Conservation (phyloP, 2,113 vertebrate species). For the Myrmophylax atrothorax region DNA sequence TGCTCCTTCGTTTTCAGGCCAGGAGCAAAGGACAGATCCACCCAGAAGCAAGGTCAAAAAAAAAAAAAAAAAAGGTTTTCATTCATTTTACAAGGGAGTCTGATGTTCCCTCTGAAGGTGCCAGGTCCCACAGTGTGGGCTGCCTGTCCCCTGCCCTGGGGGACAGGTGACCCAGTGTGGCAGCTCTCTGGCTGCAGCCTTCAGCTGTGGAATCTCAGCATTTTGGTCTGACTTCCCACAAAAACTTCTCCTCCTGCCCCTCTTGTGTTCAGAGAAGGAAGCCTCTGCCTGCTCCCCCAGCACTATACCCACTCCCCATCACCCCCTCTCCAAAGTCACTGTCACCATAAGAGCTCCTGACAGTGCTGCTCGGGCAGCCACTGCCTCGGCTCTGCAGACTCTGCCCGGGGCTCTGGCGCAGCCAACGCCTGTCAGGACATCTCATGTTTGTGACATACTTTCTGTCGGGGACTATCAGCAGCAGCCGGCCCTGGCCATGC, state of each 20-base stretch:
- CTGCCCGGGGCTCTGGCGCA: neutral
- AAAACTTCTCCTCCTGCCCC: neutral
- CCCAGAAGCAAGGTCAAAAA: neutral
- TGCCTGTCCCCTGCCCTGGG: neutral
- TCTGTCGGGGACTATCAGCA: neutral
- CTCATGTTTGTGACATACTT: neutral
- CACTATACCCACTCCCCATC: rapidly evolving
- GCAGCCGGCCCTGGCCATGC: neutral
- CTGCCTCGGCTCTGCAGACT: neutral
- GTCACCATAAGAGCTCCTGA: constrained; percentile 25
- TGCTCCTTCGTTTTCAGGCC: neutral
- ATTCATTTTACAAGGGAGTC: neutral
- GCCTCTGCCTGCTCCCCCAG: rapidly evolving
- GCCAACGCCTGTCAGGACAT: neutral
- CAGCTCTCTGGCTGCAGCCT: neutral
- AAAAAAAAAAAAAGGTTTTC: neutral
- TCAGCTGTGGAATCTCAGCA: neutral
- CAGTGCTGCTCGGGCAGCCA: neutral
- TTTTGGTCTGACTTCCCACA: neutral
- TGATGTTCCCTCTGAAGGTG: neutral
- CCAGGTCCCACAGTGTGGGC: neutral
- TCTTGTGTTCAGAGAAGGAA: neutral
- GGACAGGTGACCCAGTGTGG: rapidly evolving
- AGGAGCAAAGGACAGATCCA: neutral
- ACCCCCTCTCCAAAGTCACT: rapidly evolving